These are phyloP conservation scores for Cyanoramphus novaezelandiae DNA, from an alignment of 2,113 vertebrate genomes.

Conservation along the genomic window DNA sequence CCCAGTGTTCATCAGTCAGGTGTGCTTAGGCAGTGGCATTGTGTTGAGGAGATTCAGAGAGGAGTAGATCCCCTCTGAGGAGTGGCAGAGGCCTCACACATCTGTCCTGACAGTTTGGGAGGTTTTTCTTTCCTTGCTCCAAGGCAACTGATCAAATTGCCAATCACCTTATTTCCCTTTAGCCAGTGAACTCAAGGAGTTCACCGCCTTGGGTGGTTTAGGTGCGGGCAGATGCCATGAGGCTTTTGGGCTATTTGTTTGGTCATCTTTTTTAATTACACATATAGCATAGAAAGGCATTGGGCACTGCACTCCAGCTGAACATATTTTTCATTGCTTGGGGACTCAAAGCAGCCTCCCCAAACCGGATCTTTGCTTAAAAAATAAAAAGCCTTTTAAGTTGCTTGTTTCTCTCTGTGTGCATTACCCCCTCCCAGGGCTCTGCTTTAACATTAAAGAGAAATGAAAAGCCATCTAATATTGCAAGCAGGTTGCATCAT, in stretches of 20 bases:
- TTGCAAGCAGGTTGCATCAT: conserved; percentile 48
- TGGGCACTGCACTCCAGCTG: neutral
- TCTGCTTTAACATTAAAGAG: conserved; percentile 50
- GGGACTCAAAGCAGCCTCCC: conserved; percentile 36
- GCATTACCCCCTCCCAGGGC: conserved; percentile 34
- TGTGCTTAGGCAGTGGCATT: neutral
- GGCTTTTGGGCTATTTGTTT: neutral
- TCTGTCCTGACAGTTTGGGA: neutral
- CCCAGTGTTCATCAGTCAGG: accelerated
- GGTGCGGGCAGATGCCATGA: neutral
- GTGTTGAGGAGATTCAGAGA: neutral
- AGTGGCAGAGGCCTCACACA: accelerated
- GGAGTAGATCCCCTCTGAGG: neutral
- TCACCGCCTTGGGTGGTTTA: neutral
- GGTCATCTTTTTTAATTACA: neutral
- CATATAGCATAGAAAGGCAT: neutral
- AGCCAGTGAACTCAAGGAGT: neutral
- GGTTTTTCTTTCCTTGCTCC: neutral
- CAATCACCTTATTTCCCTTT: neutral
- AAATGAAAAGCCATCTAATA: conserved; percentile 53
- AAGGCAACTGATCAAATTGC: neutral
- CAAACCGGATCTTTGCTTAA: conserved; percentile 45
- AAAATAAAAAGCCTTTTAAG: conserved; percentile 61
- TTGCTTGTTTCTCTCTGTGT: conserved; percentile 55
- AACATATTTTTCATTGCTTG: conserved; percentile 21